These are phyloP conservation scores for Drosophila bocki DNA, from an alignment of 1,140 invertebrate species.

Conservation along the genomic window DNA sequence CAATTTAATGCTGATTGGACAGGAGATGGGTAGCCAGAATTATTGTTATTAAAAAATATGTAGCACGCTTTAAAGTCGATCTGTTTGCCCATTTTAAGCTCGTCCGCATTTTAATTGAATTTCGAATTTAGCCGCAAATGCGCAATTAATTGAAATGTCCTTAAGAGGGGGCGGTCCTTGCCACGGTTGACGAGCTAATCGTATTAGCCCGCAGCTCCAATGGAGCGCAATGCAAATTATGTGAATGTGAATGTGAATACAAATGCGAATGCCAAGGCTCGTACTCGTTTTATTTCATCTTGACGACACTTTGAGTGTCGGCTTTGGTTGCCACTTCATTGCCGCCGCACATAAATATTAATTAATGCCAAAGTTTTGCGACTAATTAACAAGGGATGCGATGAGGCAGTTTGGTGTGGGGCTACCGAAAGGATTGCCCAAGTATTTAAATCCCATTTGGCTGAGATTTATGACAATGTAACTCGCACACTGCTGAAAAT, in stretches of 20 bases:
- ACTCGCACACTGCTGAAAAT: conserved; percentile 21
- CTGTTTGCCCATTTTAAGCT: conserved; percentile 51
- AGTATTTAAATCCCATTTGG: conserved; percentile 47
- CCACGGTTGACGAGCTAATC: conserved; percentile 55
- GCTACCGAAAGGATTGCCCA: conserved; percentile 2
- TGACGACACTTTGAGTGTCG: conserved; percentile 46
- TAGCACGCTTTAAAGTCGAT: conserved; percentile 33
- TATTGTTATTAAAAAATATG: conserved; percentile 31
- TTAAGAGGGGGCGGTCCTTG: not conserved
- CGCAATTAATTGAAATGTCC: conserved; percentile 74
- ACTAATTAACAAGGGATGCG: conserved; percentile 44
- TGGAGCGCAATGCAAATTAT: conserved; percentile 57
- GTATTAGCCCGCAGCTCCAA: conserved; percentile 64
- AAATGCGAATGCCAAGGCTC: conserved; percentile 30
- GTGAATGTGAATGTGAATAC: conserved; percentile 15
- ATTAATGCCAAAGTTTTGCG: conserved; percentile 61
- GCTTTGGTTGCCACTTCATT: conserved; percentile 12
- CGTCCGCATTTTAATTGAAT: conserved; percentile 71
- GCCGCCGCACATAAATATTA: conserved; percentile 55
- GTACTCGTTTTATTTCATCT: conserved; percentile 43
- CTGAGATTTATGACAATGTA: conserved; percentile 41
- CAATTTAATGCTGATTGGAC: conserved; percentile 64
- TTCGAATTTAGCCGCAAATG: conserved; percentile 64
- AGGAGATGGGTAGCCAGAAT: conserved; percentile 16
- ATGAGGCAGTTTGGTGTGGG: conserved; percentile 19